These are phyloP conservation scores for Sinocyclocheilus anophthalmus DNA, from an alignment of 2,113 vertebrate species.

Conservation along the genomic window DNA sequence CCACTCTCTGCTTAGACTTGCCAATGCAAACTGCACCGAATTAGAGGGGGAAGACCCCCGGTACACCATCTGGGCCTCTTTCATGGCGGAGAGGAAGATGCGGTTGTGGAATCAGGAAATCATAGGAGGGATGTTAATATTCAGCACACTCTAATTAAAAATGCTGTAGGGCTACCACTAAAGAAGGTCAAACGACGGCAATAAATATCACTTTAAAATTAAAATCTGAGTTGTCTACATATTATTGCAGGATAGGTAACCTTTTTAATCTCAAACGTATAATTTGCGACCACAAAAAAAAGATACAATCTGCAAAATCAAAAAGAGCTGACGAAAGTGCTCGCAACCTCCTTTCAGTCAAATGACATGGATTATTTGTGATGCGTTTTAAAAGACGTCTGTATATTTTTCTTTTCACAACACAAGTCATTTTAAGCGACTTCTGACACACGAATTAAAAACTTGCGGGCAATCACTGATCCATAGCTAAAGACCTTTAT, in stretches of 20 bases:
- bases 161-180: background rate
- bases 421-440: constrained; percentile 11
- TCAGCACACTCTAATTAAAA: background rate
- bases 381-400: background rate
- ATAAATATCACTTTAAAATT: constrained; percentile 2
- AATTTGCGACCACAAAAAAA: background rate
- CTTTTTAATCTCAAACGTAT: background rate
- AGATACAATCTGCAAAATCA: background rate
- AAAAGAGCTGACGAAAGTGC: background rate
- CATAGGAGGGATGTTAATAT: constrained; percentile 12
- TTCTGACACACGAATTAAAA: constrained; percentile 37
- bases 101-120: constrained; percentile 11
- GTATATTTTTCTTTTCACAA: constrained; percentile 5
- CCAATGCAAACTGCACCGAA: background rate
- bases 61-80: constrained; percentile 14
- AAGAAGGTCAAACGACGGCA: background rate
- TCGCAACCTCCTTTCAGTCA: background rate
- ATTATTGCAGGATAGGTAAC: background rate
- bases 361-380: constrained; percentile 4
- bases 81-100: constrained; percentile 22
- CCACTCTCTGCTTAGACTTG: constrained; percentile 7
- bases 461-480: constrained; percentile 41
- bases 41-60: background rate
- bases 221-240: background rate
- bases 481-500: constrained; percentile 49